Conservation (phyloP, 2,888 invertebrate species). For the Folsomia candida region DNA sequence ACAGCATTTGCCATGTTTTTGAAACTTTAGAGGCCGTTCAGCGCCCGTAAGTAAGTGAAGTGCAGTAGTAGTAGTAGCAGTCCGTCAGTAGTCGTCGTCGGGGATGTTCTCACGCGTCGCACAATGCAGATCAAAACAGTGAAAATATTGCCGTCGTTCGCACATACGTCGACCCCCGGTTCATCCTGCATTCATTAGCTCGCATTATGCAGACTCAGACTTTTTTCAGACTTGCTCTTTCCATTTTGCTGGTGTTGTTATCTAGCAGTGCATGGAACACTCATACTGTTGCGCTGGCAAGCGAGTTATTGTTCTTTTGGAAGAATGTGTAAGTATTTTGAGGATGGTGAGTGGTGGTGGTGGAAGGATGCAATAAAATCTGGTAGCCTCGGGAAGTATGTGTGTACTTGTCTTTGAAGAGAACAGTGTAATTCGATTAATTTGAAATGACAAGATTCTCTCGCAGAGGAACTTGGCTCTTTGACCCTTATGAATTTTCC, state of each 20-base stretch:
- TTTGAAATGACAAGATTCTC: constrained; percentile 22
- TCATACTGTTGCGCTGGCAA: too few relatives aligned
- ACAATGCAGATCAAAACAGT: constrained; percentile 10
- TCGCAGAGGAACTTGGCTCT: constrained; percentile 6
- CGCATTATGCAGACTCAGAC: background rate
- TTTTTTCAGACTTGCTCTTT: background rate
- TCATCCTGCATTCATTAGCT: constrained; percentile 15
- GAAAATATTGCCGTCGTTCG: background rate
- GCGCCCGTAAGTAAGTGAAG: too few relatives aligned
- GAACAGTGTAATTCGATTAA: constrained; percentile 21
- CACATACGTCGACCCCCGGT: background rate
- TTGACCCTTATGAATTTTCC: constrained; percentile 21
- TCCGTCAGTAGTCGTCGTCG: background rate
- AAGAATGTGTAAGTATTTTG: background rate
- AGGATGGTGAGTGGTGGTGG: background rate
- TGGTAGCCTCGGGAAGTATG: background rate
- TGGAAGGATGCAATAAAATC: background rate
- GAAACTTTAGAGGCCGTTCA: background rate
- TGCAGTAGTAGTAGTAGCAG: too few relatives aligned
- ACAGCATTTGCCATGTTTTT: constrained; percentile 13
- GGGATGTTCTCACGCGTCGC: constrained; percentile 17
- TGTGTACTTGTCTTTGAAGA: background rate
- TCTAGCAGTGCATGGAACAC: background rate
- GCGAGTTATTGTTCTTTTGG: too few relatives aligned
- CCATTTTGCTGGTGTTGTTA: background rate